Percentiles rank a stretch among this genome's conserved stretches.
phyloP scores from a whole-genome alignment of 2,113 vertebrate species.

The Pterocles gutturalis region DNA sequence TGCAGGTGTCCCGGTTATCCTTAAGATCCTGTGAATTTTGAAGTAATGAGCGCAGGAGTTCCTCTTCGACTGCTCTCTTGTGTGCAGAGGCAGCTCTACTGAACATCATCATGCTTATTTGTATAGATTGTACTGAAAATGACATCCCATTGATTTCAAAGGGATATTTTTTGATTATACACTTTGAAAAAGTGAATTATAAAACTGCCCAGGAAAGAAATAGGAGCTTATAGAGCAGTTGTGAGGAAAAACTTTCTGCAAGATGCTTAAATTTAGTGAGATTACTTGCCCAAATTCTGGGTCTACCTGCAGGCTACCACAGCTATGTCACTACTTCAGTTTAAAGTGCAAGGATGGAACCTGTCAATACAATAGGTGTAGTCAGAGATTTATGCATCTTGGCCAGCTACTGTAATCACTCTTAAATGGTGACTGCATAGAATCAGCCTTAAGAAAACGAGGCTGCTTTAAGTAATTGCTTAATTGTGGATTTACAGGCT shows the following conservation, averaged over 20 bases:
- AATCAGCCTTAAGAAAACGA: background rate
- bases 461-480: background rate
- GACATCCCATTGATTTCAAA: background rate
- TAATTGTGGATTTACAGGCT: background rate
- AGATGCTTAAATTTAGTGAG: background rate
- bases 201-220: background rate
- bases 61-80: background rate
- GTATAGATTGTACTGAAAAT: background rate
- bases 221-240: background rate
- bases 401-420: background rate
- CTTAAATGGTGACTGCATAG: background rate
- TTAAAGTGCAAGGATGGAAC: background rate
- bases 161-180: background rate
- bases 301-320: background rate
- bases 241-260: background rate
- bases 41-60: background rate
- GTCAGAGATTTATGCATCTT: background rate
- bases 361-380: background rate
- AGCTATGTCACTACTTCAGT: background rate
- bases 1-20: background rate
- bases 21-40: background rate
- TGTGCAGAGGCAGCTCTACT: rapidly evolving
- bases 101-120: background rate
- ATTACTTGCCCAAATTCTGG: background rate
- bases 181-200: background rate